Evolutionary conservation across 1,140 invertebrate species (phyloP), one percentile per base, ranked within the genome.

Genomic region (Trachelipus rathkii): DNA sequence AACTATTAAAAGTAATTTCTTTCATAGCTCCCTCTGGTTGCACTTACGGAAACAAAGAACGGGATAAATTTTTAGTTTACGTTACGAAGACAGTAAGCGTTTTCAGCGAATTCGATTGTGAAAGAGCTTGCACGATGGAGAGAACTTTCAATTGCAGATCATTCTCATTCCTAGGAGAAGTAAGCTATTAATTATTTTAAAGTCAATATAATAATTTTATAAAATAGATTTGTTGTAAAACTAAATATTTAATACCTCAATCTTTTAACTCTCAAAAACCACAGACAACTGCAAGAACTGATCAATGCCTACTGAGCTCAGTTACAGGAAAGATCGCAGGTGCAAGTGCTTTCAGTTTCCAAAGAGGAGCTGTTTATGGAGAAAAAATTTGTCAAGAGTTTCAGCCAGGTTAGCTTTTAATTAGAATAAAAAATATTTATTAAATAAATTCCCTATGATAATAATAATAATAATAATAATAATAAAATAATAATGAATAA

Each of bases 131-230:
- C 82, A 85, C 86, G 72, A 81, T 83, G 24, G 87, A 88, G 79
- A 81, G 82, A 53, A 84, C 85, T n/a, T 88, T 88, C 80, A 85
- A 85, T 53, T 88, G 87, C 76, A 81, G 87, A 44, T 86, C 86
- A 5, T 88, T 85, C 81, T 85, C 87, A n/a, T 87, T 87, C 79
- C 75, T 87, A 11, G 81, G 77, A 24, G 75, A 80, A 78, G 84
- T 92, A 78, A 82, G 83, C 74, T 43, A 11, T 23, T 8, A 19
- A 0, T 9, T 44, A 33, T 33, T 33, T 33, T 33, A 33, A 33
- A 33, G 33, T 33, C n/a, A n/a, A 33, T 33, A 33, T n/a, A 33
- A 33, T 33, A 33, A 33, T 3, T 1, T 6, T 3, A 33, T 33
- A 1, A 33, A 3, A 33, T 33, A 6, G 6, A 33, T 33, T 33